phyloP scores from a whole-genome alignment of 2,797 vertebrate species.

The Mareca penelope region DNA sequence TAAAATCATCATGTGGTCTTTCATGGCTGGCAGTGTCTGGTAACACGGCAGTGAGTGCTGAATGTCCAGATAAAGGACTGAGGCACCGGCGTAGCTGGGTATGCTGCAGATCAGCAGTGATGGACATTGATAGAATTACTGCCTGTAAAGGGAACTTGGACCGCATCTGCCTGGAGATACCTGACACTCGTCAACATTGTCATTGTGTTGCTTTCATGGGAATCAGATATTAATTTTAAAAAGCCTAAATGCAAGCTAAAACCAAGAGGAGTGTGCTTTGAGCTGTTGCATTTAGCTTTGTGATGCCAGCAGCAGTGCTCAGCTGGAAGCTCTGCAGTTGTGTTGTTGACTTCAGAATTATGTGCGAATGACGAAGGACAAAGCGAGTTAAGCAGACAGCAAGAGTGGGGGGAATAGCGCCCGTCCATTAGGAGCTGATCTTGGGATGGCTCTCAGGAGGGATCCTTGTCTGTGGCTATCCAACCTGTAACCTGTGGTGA shows the following conservation, averaged over 20 bases:
- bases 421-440: constrained; percentile 38
- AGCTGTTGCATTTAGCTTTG: neutral
- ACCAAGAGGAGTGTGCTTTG: neutral
- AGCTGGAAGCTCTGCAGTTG: neutral
- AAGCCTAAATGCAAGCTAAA: constrained; percentile 22
- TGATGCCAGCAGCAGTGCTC: neutral
- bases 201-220: constrained; percentile 22
- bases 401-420: neutral
- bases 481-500: neutral
- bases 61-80: constrained; percentile 30
- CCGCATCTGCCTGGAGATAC: neutral
- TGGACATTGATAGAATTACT: constrained; percentile 42
- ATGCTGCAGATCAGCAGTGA: neutral
- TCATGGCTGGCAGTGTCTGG: constrained; percentile 58
- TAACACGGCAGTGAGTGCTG: constrained; percentile 32
- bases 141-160: constrained; percentile 26
- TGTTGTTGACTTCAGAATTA: constrained; percentile 32
- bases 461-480: neutral
- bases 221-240: constrained; percentile 54
- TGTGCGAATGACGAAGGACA: neutral
- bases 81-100: neutral
- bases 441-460: constrained; percentile 34
- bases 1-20: constrained; percentile 53
- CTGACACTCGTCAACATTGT: constrained; percentile 31
- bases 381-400: constrained; percentile 6